Base-by-base conservation (phyloP, 1,140 invertebrate genomes). In the Drosophila bocki region DNA sequence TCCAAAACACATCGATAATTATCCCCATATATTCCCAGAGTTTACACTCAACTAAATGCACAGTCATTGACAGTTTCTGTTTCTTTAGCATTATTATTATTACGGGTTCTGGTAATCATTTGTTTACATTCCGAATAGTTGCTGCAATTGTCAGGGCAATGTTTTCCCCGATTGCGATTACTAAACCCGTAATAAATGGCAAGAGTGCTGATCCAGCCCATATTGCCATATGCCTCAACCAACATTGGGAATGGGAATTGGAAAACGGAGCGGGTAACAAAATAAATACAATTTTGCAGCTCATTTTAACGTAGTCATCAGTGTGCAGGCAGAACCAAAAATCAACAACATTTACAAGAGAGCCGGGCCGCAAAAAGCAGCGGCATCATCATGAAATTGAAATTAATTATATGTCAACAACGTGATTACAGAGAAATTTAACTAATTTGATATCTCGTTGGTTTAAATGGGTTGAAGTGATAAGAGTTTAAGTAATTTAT, bases 391-490 rank as follows among this genome's bases (percentile, higher is more conserved):
- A 68, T 60, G 74, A 76, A 77, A 69, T 63, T 57, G 58, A 63
- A 78, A 78, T 78, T 78, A 78, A 78, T 78, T 78, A 78, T 78
- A 78, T 78, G 75, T 78, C 75, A 78, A 78, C 75, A 78, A 58
- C 51, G 68, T 70, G 69, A 72, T 72, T 72, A 70, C 69, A 50
- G 69, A 35, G 67, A 72, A 72, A 72, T 72, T 60, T 50, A 72
- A 72, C 69, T 72, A 72, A 72, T 72, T 72, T 50, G 69, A 72
- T 63, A 54, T 35, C 32, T 35, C 32, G 44, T 17, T 41, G 44
- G 60, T 41, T 77, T 59, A 39, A 42, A 54, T 33, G 53, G 50
- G 32, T 32, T 69, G 51, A 67, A 51, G 35, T 60, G 68, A 72
- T 72, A 72, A 17, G 35, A 13, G 7, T 50, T 59, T 35, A 35